phyloP scores from a whole-genome alignment of 2,797 vertebrate genomes.

The Gobionotothen gibberifrons region DNA sequence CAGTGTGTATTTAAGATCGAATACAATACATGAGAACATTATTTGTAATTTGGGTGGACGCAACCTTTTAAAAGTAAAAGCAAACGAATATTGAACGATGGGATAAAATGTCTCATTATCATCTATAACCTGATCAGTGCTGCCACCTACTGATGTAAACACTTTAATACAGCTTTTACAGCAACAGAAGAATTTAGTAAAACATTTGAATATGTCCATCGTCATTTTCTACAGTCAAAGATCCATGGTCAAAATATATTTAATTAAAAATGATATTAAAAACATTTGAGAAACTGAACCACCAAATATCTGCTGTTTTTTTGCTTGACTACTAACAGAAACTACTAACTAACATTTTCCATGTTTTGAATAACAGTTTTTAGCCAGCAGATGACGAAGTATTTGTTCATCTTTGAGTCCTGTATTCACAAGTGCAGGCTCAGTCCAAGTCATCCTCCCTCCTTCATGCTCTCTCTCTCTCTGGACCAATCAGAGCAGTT shows the following conservation, averaged over 20 bases:
- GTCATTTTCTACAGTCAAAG: too few relatives aligned
- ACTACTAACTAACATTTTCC: too few relatives aligned
- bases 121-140: constrained; percentile 2
- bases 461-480: background rate
- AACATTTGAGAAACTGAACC: too few relatives aligned
- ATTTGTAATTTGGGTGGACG: background rate
- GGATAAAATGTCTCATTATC: background rate
- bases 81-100: background rate
- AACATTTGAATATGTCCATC: too few relatives aligned
- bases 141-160: constrained; percentile 37
- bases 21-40: background rate
- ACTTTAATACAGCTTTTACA: background rate
- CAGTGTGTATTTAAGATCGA: background rate
- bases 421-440: background rate
- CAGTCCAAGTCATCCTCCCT: background rate
- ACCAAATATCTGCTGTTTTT: too few relatives aligned
- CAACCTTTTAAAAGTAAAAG: background rate
- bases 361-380: too few relatives aligned
- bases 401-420: background rate
- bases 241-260: too few relatives aligned
- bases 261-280: too few relatives aligned
- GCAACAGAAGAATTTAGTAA: too few relatives aligned
- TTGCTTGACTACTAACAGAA: too few relatives aligned
- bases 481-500: constrained; percentile 61
- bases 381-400: background rate